Evolutionary conservation across 2,888 invertebrate species (phyloP).

Genomic region (Drosophila austrosaltans): DNA sequence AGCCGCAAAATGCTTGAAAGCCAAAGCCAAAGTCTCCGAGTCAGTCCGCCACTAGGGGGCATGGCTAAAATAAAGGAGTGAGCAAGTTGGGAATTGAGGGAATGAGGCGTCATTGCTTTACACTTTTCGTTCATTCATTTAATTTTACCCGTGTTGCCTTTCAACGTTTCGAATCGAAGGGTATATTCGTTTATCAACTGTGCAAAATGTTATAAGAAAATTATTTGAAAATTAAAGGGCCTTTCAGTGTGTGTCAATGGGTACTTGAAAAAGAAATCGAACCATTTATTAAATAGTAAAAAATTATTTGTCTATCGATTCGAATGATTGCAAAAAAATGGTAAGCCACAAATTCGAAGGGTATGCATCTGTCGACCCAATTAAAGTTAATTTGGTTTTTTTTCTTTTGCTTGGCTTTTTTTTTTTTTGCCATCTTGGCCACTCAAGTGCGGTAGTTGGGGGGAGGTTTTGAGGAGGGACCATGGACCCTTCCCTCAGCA

Average conservation of each 20-base stretch:
- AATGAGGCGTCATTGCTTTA: constrained; percentile 72
- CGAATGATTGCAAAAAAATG: too few species aligned
- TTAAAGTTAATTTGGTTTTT: background rate
- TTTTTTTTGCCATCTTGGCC: constrained; percentile 28
- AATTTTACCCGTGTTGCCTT: constrained; percentile 57
- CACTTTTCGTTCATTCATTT: constrained; percentile 79
- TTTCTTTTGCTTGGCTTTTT: too few species aligned
- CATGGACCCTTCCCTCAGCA: constrained; percentile 47
- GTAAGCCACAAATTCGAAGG: background rate
- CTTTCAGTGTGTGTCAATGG: too few species aligned
- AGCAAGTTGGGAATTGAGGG: constrained; percentile 26
- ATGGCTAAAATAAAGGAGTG: constrained; percentile 47
- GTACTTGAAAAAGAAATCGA: too few species aligned
- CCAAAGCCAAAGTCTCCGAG: constrained; percentile 10
- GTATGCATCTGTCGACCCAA: background rate
- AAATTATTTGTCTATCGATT: too few species aligned
- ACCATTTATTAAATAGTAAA: too few species aligned
- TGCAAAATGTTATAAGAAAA: background rate
- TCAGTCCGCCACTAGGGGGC: constrained; percentile 9
- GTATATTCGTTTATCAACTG: background rate
- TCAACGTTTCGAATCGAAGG: background rate
- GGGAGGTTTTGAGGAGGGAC: constrained; percentile 3
- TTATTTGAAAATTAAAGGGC: too few species aligned
- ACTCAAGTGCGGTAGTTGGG: constrained; percentile 17
- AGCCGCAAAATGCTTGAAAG: constrained; percentile 63